These are phyloP conservation scores for Oscheius sp. DNA, from an alignment of 2,888 invertebrate species.

Conservation along the genomic window DNA sequence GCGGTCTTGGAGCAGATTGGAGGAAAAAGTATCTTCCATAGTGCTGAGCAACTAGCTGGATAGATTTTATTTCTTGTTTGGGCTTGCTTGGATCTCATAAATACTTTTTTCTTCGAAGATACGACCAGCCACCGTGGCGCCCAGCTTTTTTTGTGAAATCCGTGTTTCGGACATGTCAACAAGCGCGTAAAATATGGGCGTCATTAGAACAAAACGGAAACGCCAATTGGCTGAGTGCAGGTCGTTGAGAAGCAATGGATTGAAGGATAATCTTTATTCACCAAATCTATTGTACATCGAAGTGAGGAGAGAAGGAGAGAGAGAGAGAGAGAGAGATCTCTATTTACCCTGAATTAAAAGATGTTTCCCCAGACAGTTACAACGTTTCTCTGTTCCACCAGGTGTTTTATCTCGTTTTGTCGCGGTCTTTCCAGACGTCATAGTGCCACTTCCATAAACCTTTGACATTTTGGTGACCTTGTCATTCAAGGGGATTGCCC, in stretches of 20 bases:
- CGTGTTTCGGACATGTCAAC: conserved; percentile 30
- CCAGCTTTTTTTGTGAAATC: conserved; percentile 5
- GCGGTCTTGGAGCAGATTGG: conserved; percentile 20
- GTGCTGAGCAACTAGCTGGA: conserved; percentile 47
- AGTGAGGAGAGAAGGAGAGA: too few species aligned
- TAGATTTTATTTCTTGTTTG: not conserved
- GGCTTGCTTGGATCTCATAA: conserved; percentile 16
- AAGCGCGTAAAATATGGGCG: conserved; percentile 32
- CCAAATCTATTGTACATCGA: too few species aligned
- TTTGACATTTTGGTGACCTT: conserved; percentile 25
- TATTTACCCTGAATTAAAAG: conserved; percentile 37
- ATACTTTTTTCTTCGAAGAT: not conserved
- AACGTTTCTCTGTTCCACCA: conserved; percentile 47
- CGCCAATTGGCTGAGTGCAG: conserved; percentile 21
- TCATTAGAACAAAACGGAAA: conserved; percentile 35
- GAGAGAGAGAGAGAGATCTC: not conserved
- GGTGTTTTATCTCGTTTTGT: conserved; percentile 14
- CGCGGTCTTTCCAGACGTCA: conserved; percentile 33
- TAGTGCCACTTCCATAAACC: conserved; percentile 46
- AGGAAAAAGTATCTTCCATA: conserved; percentile 47
- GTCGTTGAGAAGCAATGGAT: not conserved
- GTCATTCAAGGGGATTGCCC: conserved; percentile 23
- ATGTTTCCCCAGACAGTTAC: conserved; percentile 58
- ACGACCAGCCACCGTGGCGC: conserved; percentile 9
- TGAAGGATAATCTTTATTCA: too few species aligned